A percentile compares a stretch with the other conserved stretches of the same genome.
Evolutionary conservation across 2,113 vertebrate genomes (phyloP).

Genomic region (Solenodon paradoxus): DNA sequence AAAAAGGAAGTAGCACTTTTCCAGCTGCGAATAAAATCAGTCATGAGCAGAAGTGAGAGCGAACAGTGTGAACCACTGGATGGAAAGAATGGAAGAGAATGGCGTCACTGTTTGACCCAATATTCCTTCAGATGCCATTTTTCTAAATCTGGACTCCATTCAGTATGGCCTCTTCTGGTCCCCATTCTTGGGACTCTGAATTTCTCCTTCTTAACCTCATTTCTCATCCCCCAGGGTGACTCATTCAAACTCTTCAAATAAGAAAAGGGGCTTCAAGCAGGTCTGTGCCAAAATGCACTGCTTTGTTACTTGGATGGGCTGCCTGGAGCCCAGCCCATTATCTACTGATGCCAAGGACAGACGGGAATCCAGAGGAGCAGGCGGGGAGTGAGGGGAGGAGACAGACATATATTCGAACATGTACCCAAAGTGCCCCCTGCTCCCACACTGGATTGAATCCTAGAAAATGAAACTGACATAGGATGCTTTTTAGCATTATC

Average conservation of each 20-base stretch:
- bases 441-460: neutral
- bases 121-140: neutral
- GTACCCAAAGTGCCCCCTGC: neutral
- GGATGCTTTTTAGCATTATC: neutral
- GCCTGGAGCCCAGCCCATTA: neutral
- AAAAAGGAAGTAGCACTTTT: slow-evolving; percentile 20
- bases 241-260: neutral
- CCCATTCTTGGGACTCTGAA: neutral
- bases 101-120: neutral
- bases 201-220: neutral
- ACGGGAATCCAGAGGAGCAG: neutral
- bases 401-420: neutral
- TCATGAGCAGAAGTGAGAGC: slow-evolving; percentile 53
- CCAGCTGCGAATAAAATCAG: slow-evolving; percentile 43
- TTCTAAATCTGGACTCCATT: slow-evolving; percentile 35
- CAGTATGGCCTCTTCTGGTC: neutral
- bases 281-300: neutral
- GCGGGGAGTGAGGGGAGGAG: too few species aligned
- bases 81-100: neutral
- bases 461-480: neutral
- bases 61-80: neutral
- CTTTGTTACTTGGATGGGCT: neutral
- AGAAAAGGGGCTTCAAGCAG: neutral
- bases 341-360: neutral
- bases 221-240: neutral